Conservation (phyloP, 1,140 invertebrate species). For the Hirudo medicinalis region DNA sequence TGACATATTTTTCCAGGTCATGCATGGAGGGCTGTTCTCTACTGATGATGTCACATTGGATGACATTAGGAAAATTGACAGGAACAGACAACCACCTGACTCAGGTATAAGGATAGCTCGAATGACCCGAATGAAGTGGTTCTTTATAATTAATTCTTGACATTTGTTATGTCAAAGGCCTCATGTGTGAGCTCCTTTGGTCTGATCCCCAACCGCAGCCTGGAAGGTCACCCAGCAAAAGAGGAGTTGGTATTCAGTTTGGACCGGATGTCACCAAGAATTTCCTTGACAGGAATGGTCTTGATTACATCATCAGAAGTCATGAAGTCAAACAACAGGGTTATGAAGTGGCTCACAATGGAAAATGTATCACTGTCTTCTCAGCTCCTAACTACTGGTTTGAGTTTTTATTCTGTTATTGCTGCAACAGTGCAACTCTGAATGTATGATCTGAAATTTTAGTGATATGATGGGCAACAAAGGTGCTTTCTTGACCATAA, state of each 20-base stretch:
- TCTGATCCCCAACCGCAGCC: constrained; percentile 82
- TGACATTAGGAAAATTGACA: constrained; percentile 71
- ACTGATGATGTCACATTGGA: constrained; percentile 75
- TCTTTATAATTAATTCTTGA: neutral
- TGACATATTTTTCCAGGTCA: constrained; percentile 29
- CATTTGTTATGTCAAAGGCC: constrained; percentile 39
- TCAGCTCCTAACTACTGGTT: constrained; percentile 98
- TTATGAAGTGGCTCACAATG: constrained; percentile 84
- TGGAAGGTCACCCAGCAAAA: constrained; percentile 78
- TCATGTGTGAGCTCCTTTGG: constrained; percentile 96
- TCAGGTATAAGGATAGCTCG: constrained; percentile 50
- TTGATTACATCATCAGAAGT: constrained; percentile 86
- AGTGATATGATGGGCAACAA: constrained; percentile 98
- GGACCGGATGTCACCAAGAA: constrained; percentile 86
- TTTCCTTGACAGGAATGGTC: constrained; percentile 68
- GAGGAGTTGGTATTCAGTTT: constrained; percentile 95
- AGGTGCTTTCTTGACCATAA: constrained; percentile 90
- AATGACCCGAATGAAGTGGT: neutral
- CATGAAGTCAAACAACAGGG: constrained; percentile 96
- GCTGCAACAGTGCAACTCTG: neutral
- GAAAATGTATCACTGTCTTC: constrained; percentile 46
- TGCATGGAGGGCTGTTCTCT: constrained; percentile 54
- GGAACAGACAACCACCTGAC: constrained; percentile 91
- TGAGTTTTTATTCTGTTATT: neutral
- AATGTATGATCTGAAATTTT: constrained; percentile 35